These are phyloP conservation scores for Cephalopterus ornatus DNA, from an alignment of 2,113 vertebrate species.

Conservation along the genomic window DNA sequence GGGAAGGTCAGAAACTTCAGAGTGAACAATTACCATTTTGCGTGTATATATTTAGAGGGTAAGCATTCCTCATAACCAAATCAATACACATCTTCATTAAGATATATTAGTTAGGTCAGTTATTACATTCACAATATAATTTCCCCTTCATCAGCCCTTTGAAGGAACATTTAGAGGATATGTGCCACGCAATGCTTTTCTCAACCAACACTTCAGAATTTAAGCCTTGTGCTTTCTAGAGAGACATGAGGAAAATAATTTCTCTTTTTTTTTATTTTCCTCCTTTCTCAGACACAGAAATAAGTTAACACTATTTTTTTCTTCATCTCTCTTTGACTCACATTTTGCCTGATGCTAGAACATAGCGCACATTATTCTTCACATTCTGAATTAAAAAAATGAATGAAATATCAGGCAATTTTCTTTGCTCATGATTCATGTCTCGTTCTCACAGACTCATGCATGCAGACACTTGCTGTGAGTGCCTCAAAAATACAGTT, in stretches of 20 bases:
- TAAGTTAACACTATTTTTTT: not conserved
- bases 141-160: slow-evolving; percentile 6
- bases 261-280: not conserved
- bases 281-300: not conserved
- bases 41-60: not conserved
- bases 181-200: not conserved
- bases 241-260: not conserved
- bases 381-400: not conserved
- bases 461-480: not conserved
- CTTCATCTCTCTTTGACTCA: not conserved
- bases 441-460: not conserved
- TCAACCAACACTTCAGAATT: not conserved
- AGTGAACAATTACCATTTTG: not conserved
- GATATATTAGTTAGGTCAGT: not conserved
- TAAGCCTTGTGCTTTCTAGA: not conserved
- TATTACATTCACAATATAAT: not conserved
- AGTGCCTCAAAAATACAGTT: not conserved
- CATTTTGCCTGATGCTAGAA: not conserved
- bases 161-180: not conserved
- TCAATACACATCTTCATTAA: slow-evolving; percentile 33
- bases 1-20: not conserved
- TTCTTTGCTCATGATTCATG: not conserved
- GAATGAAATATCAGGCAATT: not conserved
- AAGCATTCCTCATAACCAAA: slow-evolving; percentile 17
- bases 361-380: not conserved